Percentiles rank a stretch among this genome's conserved stretches.
These are phyloP conservation scores for Papilio machaon DNA, from an alignment of 1,140 invertebrate species.

Conservation along the genomic window DNA sequence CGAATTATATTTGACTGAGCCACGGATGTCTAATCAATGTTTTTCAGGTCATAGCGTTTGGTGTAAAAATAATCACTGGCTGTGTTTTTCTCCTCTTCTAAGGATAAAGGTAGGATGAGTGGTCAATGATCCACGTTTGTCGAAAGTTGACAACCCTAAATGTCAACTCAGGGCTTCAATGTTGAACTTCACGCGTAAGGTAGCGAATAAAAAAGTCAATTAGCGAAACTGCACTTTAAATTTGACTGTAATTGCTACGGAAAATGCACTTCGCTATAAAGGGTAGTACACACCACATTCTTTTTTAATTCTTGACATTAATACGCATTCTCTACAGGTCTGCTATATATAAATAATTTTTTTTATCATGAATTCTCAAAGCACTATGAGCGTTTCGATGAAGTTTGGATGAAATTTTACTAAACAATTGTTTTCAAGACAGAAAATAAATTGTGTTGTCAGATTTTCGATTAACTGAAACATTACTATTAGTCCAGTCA, in stretches of 20 bases:
- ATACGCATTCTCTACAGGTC: no score
- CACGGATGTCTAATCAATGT: background rate
- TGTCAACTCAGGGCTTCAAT: background rate
- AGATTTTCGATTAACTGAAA: background rate
- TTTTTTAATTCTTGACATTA: background rate
- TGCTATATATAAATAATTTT: no score
- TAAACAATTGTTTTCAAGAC: no score
- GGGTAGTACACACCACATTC: background rate
- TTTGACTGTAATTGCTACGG: background rate
- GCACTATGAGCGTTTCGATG: no score
- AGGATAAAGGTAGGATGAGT: no score
- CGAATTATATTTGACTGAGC: no score
- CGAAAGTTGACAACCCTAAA: background rate
- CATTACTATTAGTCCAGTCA: no score
- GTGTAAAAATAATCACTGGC: no score
- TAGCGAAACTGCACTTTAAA: constrained; percentile 13
- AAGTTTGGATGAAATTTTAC: no score
- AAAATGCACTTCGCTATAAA: background rate
- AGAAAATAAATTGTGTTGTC: no score
- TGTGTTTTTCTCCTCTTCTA: no score
- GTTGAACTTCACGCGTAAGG: constrained; percentile 11
- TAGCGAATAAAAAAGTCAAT: constrained; percentile 21
- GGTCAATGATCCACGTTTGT: background rate
- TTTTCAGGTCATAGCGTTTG: background rate
- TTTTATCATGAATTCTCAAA: no score